phyloP scores from a whole-genome alignment of 2,888 invertebrate species.

The Timandra comae region DNA sequence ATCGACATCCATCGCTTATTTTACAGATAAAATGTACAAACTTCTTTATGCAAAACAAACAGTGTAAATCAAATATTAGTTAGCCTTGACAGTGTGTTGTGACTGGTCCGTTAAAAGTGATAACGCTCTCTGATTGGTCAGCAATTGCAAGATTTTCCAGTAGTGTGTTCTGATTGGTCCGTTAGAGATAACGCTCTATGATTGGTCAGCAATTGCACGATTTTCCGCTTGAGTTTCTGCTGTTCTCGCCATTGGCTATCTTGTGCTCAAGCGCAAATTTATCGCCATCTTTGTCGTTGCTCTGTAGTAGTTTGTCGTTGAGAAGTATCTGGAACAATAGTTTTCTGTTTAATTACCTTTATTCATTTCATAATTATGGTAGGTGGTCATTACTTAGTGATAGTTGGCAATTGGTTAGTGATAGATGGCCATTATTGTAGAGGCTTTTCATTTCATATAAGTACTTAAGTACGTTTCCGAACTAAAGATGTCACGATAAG shows the following conservation, averaged over 20 bases:
- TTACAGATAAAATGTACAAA: conserved; percentile 3
- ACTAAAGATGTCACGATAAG: too few relatives aligned
- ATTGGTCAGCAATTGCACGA: conserved; percentile 79
- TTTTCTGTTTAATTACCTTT: too few relatives aligned
- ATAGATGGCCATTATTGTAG: too few relatives aligned
- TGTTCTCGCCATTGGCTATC: conserved; percentile 68
- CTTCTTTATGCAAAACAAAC: conserved; percentile 5
- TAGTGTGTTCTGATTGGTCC: conserved; percentile 29
- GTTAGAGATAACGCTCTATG: conserved; percentile 23
- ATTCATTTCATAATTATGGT: too few relatives aligned
- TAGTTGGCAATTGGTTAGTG: too few relatives aligned
- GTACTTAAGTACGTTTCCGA: too few relatives aligned
- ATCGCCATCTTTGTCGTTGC: conserved; percentile 82
- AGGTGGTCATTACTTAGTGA: too few relatives aligned
- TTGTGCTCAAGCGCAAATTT: conserved; percentile 80
- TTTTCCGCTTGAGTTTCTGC: conserved; percentile 59
- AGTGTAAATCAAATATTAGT: conserved; percentile 4
- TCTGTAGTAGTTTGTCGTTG: conserved; percentile 85
- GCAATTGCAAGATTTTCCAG: conserved; percentile 14
- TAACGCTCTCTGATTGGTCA: conserved; percentile 9
- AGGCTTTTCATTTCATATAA: too few relatives aligned
- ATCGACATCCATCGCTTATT: conserved; percentile 1
- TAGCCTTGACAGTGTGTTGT: conserved; percentile 7
- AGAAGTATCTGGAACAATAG: conserved; percentile 80
- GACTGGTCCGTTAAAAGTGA: conserved; percentile 22